Evolutionary conservation across 2,797 vertebrate genomes (phyloP).

Genomic region (Moxostoma hubbsi): DNA sequence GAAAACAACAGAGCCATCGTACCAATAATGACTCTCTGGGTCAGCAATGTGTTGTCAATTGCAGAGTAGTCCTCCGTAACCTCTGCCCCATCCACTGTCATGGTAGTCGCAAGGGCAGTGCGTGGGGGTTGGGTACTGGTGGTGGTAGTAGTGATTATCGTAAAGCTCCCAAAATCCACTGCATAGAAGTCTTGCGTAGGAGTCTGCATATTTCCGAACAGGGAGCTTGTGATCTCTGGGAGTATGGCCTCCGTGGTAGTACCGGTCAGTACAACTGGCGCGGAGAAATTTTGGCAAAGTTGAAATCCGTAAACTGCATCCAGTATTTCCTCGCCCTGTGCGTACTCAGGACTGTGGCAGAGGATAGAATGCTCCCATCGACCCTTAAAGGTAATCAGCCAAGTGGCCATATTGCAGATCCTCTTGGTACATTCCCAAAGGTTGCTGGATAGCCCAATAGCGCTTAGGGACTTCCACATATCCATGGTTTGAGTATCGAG

Average conservation of each 20-base stretch:
- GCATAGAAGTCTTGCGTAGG: slow-evolving; percentile 90
- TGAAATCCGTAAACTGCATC: slow-evolving; percentile 97
- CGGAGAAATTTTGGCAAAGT: slow-evolving; percentile 97
- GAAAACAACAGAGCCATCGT: slow-evolving; percentile 99
- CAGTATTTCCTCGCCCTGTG: slow-evolving; percentile 98
- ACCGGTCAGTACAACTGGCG: slow-evolving; percentile 83
- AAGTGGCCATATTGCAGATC: slow-evolving; percentile 94
- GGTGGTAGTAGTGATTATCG: slow-evolving; percentile 77
- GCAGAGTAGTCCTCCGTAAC: slow-evolving; percentile 88
- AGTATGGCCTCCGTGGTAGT: slow-evolving; percentile 77
- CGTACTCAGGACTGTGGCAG: slow-evolving; percentile 94
- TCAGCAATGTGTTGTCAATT: slow-evolving; percentile 95
- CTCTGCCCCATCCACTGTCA: slow-evolving; percentile 77
- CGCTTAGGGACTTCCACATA: slow-evolving; percentile 89
- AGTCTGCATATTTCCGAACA: slow-evolving; percentile 91
- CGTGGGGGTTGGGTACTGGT: slow-evolving; percentile 71
- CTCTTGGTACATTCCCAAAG: slow-evolving; percentile 97
- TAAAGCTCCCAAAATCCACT: slow-evolving; percentile 96
- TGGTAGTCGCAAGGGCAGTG: slow-evolving; percentile 73
- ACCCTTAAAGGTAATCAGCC: slow-evolving; percentile 94
- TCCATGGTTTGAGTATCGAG: slow-evolving; percentile 89
- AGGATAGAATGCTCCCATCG: slow-evolving; percentile 98
- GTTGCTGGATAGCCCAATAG: slow-evolving; percentile 93
- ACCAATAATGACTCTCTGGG: slow-evolving; percentile 97
- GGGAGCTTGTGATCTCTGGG: slow-evolving; percentile 85